phyloP scores from a whole-genome alignment of 2,888 invertebrate species.

The Sabellastarte sp. region DNA sequence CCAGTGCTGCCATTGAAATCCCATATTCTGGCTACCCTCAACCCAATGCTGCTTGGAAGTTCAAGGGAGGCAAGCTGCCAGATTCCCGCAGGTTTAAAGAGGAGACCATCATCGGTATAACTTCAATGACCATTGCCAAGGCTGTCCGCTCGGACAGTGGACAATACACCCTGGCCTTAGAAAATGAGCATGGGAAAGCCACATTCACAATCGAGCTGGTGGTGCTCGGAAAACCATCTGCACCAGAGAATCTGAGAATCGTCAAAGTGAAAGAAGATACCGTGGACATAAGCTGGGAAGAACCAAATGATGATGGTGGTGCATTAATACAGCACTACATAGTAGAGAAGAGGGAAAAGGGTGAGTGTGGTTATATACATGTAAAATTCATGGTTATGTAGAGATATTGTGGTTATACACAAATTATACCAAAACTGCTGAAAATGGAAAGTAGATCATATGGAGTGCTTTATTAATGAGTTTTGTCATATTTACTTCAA shows the following conservation, averaged over 20 bases:
- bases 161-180: slow-evolving; percentile 56
- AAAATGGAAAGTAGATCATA: too few species aligned
- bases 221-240: slow-evolving; percentile 73
- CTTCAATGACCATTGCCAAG: slow-evolving; percentile 19
- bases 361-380: too few species aligned
- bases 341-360: slow-evolving; percentile 62
- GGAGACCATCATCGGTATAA: slow-evolving; percentile 17
- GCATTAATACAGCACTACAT: slow-evolving; percentile 36
- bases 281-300: slow-evolving; percentile 78
- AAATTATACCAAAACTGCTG: too few species aligned
- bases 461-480: too few species aligned
- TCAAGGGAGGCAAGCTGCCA: slow-evolving; percentile 22
- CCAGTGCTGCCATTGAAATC: slow-evolving; percentile 29
- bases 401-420: too few species aligned
- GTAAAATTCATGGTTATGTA: too few species aligned
- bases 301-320: slow-evolving; percentile 29
- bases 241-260: slow-evolving; percentile 66
- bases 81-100: slow-evolving; percentile 15
- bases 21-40: slow-evolving; percentile 30
- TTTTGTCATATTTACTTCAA: too few species aligned
- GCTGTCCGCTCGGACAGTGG: not conserved
- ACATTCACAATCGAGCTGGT: slow-evolving; percentile 50
- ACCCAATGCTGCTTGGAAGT: slow-evolving; percentile 29
- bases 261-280: slow-evolving; percentile 69
- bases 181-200: slow-evolving; percentile 82